Percentiles rank a stretch among this genome's conserved stretches.
Conservation (phyloP, 1,140 invertebrate genomes). For the Drosophila neocordata region DNA sequence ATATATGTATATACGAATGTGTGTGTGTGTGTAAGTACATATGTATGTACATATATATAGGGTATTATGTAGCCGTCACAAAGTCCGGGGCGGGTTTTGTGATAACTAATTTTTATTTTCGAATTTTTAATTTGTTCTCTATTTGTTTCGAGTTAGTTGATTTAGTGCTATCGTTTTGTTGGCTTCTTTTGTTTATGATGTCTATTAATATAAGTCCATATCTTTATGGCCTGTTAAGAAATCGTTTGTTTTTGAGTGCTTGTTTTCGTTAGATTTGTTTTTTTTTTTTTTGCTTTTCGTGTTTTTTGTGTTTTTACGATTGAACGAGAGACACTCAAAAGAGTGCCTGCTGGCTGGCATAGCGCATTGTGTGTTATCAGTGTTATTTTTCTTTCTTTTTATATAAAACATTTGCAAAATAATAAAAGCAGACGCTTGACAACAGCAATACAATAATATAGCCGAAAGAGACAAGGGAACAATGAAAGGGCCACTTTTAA, state of each 20-base stretch:
- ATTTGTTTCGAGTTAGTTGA: constrained; percentile 33
- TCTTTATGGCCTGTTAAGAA: constrained; percentile 55
- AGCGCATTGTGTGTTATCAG: constrained; percentile 4
- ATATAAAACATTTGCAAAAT: constrained; percentile 4
- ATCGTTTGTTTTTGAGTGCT: constrained; percentile 57
- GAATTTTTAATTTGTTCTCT: constrained; percentile 53
- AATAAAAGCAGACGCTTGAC: constrained; percentile 16
- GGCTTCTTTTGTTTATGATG: constrained; percentile 68
- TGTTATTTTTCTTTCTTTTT: constrained; percentile 6
- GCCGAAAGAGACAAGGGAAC: background rate
- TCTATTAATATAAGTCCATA: constrained; percentile 49
- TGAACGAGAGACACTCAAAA: constrained; percentile 2
- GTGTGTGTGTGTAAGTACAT: background rate
- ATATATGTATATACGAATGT: too few relatives aligned
- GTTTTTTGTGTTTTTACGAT: constrained; percentile 52
- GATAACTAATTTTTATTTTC: constrained; percentile 64
- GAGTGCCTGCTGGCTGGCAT: constrained; percentile 24
- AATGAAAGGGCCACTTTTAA: background rate
- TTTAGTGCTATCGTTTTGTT: constrained; percentile 47
- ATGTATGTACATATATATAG: background rate
- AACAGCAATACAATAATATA: background rate
- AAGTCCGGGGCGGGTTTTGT: constrained; percentile 41
- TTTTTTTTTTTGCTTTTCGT: background rate
- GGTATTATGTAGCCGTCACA: constrained; percentile 27
- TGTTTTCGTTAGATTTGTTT: constrained; percentile 66